Evolutionary conservation across 2,113 vertebrate genomes (phyloP).

Genomic region (Nothoprocta perdicaria): DNA sequence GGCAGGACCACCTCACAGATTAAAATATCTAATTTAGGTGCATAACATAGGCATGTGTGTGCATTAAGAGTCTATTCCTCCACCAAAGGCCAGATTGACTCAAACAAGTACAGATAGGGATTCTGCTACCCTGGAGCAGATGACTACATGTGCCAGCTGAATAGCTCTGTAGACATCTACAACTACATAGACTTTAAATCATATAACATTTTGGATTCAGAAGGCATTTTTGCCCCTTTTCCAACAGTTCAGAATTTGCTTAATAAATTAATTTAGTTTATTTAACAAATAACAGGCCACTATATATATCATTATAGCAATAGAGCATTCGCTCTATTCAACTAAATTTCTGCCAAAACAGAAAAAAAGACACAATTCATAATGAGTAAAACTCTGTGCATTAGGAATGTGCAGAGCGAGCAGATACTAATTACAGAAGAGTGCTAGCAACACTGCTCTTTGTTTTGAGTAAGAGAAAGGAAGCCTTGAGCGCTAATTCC

Average conservation of each 20-base stretch:
- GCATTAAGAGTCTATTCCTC: not conserved
- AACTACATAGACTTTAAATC: not conserved
- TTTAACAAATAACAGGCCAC: conserved; percentile 23
- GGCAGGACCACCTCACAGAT: accelerated
- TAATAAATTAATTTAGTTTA: not conserved
- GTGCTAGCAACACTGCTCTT: not conserved
- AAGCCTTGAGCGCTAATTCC: conserved; percentile 20
- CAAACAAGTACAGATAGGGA: not conserved
- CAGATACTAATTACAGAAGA: conserved; percentile 15
- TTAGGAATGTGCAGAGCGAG: not conserved
- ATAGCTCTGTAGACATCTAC: not conserved
- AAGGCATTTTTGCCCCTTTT: not conserved
- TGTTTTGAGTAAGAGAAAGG: conserved; percentile 42
- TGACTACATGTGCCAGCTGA: not conserved
- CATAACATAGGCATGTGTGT: accelerated
- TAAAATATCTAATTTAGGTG: not conserved
- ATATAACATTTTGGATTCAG: not conserved
- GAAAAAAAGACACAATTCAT: not conserved
- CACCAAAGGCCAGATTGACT: not conserved
- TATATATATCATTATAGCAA: not conserved
- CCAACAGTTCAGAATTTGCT: conserved; percentile 3
- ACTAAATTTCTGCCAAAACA: not conserved
- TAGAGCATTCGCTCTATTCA: not conserved
- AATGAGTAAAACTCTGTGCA: not conserved
- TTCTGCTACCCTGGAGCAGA: not conserved